Evolutionary conservation across 1,140 invertebrate species (phyloP), one percentile per base, ranked within the genome.

Genomic region (Achatina immaculata): DNA sequence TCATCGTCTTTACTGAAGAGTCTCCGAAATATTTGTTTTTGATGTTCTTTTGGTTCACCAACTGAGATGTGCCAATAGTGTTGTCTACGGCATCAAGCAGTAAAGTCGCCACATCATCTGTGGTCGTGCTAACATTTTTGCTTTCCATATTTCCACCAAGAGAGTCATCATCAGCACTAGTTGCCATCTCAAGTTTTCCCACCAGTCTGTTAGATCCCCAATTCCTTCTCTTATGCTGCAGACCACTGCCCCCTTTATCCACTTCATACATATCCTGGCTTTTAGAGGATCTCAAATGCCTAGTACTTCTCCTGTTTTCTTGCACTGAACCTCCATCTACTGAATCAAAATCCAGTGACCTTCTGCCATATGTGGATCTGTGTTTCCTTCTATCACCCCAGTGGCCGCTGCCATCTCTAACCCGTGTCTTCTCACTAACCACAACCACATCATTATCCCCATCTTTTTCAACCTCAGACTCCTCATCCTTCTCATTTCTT

Each of bases 391-490:
- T 76, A 2, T 58, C 74, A 14, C 40, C 74, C 1, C 40, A 28
- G 21, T 9, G 58, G 28, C 0, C 31, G 38, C 69, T 43, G 31
- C 74, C 36, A 36, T 58, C 74, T 62, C 28, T 58, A 4, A 24
- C 40, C 42, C 36, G 31, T 16, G 6, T 34, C 55, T 68, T 78
- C 28, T 36, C 65, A 68, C 58, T 66, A 43, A 48, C 62, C 3
- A 55, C 28, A 3, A 48, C 78, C 7, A 72, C 36, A 72, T 72
- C 68, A 72, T 80, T 80, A 40, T 80, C 78, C 24, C 45, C 68
- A 80, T 80, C 78, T 48, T 55, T 80, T 21, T 42, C 45, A 2
- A 28, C 45, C 7, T 6, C 24, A n/a, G 11, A 28, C 66, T 80
- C 68, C 3, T 80, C 78, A 42, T 72, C 62, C 2, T 80, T 68